Base-by-base conservation (phyloP, 2,888 invertebrate species). In the Monopis laevigella region DNA sequence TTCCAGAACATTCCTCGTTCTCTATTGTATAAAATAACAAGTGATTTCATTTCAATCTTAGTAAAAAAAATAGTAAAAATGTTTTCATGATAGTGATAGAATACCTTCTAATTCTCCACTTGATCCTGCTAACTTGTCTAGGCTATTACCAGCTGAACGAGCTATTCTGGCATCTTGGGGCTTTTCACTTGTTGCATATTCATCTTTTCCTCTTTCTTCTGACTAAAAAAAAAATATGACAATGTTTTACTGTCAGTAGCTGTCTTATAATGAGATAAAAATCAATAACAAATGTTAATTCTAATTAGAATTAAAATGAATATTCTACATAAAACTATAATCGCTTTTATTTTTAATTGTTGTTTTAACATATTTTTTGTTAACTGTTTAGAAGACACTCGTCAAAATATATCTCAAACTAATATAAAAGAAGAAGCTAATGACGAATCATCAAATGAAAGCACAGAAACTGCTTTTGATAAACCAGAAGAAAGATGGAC, bases 201-300 rank as follows among this genome's bases (percentile, higher is more conserved):
- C 86, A 51, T 87, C 87, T 50, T 86, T 86, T 0, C 87, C 87
- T 43, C 90, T 81, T 74, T 90, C 90, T 74, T 90, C 90, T 46
- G 90, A 87, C 84, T 86, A 56, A 28, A 53, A 54, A 30, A 40
- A 29, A 28, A 4, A 10, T 7, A 26, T 26, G 26, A n/a, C n/a
- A n/a, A n/a, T n/a, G n/a, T n/a, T n/a, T n/a, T n/a, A n/a, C n/a
- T n/a, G n/a, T n/a, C n/a, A n/a, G n/a, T n/a, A n/a, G n/a, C n/a
- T n/a, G n/a, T n/a, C n/a, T 12, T 21, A 32, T 5, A 5, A 34
- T 16, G 11, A 27, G 28, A 17, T n/a, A n/a, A n/a, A n/a, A n/a
- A n/a, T n/a, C n/a, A n/a, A n/a, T n/a, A n/a, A n/a, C n/a, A n/a
- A n/a, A n/a, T n/a, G n/a, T n/a, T n/a, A n/a, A n/a, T n/a, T n/a